Evolutionary conservation across 2,113 vertebrate genomes (phyloP).

Genomic region (Alaudala cheleensis): DNA sequence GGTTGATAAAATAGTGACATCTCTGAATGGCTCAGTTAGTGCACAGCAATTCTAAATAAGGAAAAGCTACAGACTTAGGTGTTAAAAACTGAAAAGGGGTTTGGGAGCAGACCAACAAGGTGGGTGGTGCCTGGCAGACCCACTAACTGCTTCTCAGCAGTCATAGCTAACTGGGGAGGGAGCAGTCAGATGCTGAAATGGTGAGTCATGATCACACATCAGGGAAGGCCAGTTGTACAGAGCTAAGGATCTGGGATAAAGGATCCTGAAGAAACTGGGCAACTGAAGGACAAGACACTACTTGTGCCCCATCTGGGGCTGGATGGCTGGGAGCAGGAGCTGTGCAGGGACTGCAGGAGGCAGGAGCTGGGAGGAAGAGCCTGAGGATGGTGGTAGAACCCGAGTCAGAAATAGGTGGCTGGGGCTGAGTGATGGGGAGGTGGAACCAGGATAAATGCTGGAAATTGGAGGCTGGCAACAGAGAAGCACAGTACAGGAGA

Average conservation of each 20-base stretch:
- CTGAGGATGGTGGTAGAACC: not conserved
- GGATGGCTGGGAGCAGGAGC: not conserved
- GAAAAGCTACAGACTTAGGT: not conserved
- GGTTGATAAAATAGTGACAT: not conserved
- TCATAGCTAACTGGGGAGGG: not conserved
- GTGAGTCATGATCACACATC: not conserved
- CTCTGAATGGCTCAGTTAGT: not conserved
- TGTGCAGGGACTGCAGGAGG: not conserved
- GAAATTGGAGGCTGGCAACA: not conserved
- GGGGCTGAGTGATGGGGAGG: not conserved
- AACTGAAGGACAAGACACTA: not conserved
- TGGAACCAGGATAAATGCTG: not conserved
- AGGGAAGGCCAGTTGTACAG: not conserved
- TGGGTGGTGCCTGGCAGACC: not conserved
- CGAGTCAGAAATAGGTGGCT: not conserved
- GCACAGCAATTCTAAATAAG: not conserved
- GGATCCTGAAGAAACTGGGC: not conserved
- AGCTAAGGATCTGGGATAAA: not conserved
- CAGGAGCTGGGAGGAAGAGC: not conserved
- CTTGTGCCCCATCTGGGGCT: not conserved
- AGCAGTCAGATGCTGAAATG: not conserved
- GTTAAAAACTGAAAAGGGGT: not conserved
- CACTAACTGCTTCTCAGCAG: not conserved
- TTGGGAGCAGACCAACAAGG: not conserved
- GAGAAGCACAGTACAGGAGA: not conserved